These are phyloP conservation scores for Copidosoma floridanum DNA, from an alignment of 1,140 invertebrate genomes.

Conservation along the genomic window DNA sequence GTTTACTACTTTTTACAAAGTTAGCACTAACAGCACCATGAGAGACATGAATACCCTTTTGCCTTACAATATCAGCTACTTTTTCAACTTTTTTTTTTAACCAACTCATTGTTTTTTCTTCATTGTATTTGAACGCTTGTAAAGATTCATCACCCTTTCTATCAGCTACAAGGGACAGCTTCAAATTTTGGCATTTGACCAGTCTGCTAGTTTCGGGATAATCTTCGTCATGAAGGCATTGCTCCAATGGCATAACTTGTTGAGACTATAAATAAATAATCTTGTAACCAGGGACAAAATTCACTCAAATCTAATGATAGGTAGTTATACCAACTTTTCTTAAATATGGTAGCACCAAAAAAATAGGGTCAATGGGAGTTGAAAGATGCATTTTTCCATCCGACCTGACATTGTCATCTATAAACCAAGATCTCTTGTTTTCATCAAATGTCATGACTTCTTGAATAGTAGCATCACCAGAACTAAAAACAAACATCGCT, in stretches of 20 bases:
- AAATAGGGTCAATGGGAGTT: slow-evolving; percentile 71
- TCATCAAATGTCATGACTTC: slow-evolving; percentile 69
- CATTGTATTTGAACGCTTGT: slow-evolving; percentile 75
- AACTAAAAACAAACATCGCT: slow-evolving; percentile 64
- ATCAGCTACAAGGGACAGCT: slow-evolving; percentile 62
- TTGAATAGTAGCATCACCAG: slow-evolving; percentile 60
- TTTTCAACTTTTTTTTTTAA: slow-evolving; percentile 66
- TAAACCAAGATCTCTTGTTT: slow-evolving; percentile 68
- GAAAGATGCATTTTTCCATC: slow-evolving; percentile 72
- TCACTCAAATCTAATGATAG: too few species aligned
- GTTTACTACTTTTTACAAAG: slow-evolving; percentile 64
- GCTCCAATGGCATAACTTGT: slow-evolving; percentile 68
- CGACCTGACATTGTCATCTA: slow-evolving; percentile 69
- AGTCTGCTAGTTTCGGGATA: slow-evolving; percentile 62
- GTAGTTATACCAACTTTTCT: slow-evolving; percentile 48
- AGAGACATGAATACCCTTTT: slow-evolving; percentile 69
- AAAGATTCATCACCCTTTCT: slow-evolving; percentile 68
- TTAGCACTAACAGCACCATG: slow-evolving; percentile 69
- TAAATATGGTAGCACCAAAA: slow-evolving; percentile 61
- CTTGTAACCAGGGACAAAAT: too few species aligned
- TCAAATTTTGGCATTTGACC: slow-evolving; percentile 57
- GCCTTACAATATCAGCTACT: slow-evolving; percentile 63
- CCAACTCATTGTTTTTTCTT: slow-evolving; percentile 73
- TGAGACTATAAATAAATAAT: slow-evolving; percentile 37
- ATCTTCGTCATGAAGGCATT: slow-evolving; percentile 64